These are phyloP conservation scores for Aquatica leii DNA, from an alignment of 2,888 invertebrate species.

Conservation along the genomic window DNA sequence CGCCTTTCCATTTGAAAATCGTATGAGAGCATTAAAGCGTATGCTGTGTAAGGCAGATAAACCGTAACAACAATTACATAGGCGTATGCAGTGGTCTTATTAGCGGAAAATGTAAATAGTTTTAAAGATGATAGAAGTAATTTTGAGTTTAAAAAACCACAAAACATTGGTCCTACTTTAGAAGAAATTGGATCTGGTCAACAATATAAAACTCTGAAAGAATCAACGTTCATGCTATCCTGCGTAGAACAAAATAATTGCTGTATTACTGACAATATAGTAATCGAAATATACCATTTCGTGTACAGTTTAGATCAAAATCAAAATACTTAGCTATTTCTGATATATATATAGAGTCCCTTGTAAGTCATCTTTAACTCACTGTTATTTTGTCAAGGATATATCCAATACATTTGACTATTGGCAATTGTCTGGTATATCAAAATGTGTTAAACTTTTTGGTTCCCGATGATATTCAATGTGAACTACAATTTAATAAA, in stretches of 20 bases:
- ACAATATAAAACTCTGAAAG: background rate
- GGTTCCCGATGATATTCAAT: too few species aligned
- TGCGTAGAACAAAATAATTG: background rate
- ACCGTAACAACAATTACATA: background rate
- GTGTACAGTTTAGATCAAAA: background rate
- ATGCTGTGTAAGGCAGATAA: background rate
- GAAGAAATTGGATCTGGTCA: background rate
- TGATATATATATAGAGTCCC: background rate
- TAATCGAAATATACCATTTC: background rate
- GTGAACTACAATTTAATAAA: too few species aligned
- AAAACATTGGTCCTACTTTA: background rate
- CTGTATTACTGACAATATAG: background rate
- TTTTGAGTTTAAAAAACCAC: background rate
- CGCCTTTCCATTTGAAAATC: conserved; percentile 24
- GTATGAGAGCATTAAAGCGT: conserved; percentile 5
- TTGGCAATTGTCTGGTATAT: background rate
- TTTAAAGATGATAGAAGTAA: background rate
- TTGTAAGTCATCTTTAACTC: background rate
- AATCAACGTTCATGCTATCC: background rate
- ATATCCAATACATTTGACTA: background rate
- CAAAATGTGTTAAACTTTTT: background rate
- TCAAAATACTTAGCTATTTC: background rate
- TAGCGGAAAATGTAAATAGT: background rate
- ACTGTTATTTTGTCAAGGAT: background rate
- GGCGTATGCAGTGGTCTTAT: background rate